Evolutionary conservation across 2,888 invertebrate species (phyloP), one percentile per base, ranked within the genome.

Genomic region (Acrocera orbiculus): DNA sequence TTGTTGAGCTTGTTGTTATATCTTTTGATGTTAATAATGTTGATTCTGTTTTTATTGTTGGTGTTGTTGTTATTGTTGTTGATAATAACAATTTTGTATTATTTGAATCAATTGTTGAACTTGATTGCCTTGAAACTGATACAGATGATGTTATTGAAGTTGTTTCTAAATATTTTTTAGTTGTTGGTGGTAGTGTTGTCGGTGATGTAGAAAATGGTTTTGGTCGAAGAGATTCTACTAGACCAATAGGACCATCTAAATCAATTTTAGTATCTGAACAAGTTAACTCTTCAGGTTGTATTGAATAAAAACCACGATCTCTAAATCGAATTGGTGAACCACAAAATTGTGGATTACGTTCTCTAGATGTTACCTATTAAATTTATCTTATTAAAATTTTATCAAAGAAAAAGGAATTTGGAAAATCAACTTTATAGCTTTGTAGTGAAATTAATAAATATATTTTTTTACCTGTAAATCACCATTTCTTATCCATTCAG

Each of bases 301-400:
- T 81, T 48, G 80, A 82, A 53, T 87, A 86, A 60, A 90, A 87
- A 23, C 78, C 83, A 29, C 79, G 69, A 40, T 83, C 80, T 36
- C 81, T 70, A 47, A 89, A 76, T 42, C 74, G 66, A 2, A 73
- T 65, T 2, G 90, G 90, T 44, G 74, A 75, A 10, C 87, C 89
- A 51, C 89, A 90, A 58, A 89, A 90, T 56, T 90, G 89, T 6
- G 89, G 89, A 57, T 83, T 86, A 46, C 86, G 67, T 58, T 90
- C 90, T 27, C 89, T 69, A 42, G 87, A 87, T 9, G 89, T 89
- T 14, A 90, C 61, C 58, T 58, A 27, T 11, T n/a, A 9, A 27
- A 16, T 5, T 20, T 30, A 29, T n/a, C n/a, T n/a, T n/a, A n/a
- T n/a, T n/a, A 6, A 7, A 3, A 13, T 26, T n/a, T 4, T 26